Evolutionary conservation across 2,113 vertebrate genomes (phyloP).

Genomic region (Rhegmatorhina hoffmannsi): DNA sequence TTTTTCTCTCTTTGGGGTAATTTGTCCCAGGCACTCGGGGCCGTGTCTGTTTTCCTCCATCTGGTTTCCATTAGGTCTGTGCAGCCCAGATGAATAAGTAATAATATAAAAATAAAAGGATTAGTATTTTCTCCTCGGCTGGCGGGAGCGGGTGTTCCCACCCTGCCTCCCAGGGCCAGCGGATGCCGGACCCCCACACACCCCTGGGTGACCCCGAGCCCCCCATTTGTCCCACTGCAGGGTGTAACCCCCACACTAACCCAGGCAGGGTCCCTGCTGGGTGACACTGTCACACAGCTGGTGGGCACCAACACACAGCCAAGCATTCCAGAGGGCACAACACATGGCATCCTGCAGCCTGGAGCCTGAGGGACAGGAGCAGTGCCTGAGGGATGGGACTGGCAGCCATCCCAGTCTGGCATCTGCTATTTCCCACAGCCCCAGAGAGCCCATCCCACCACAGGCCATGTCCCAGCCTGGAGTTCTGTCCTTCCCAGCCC

Average conservation of each 20-base stretch:
- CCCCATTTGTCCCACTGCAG: neutral
- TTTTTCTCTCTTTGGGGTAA: constrained; percentile 75
- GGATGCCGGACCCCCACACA: neutral
- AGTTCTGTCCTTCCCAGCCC: neutral
- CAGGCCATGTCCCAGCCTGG: neutral
- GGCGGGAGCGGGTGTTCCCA: neutral
- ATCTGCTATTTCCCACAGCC: neutral
- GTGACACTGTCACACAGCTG: neutral
- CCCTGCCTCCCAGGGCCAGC: neutral
- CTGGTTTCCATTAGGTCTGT: constrained; percentile 85
- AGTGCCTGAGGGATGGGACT: neutral
- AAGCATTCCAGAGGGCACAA: neutral
- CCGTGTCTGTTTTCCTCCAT: constrained; percentile 86
- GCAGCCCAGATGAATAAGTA: constrained; percentile 82
- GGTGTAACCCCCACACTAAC: neutral
- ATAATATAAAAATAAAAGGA: constrained; percentile 76
- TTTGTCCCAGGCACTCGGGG: constrained; percentile 87
- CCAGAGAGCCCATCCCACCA: neutral
- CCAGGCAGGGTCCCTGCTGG: neutral
- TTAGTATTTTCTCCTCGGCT: constrained; percentile 74
- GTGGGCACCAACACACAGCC: neutral
- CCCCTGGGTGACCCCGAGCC: neutral
- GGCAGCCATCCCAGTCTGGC: neutral
- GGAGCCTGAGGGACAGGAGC: neutral
- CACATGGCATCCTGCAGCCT: neutral